A percentile compares a stretch with the other conserved stretches of the same genome.
phyloP scores from a whole-genome alignment of 2,888 invertebrate species.

The Galerucella nymphaeae region DNA sequence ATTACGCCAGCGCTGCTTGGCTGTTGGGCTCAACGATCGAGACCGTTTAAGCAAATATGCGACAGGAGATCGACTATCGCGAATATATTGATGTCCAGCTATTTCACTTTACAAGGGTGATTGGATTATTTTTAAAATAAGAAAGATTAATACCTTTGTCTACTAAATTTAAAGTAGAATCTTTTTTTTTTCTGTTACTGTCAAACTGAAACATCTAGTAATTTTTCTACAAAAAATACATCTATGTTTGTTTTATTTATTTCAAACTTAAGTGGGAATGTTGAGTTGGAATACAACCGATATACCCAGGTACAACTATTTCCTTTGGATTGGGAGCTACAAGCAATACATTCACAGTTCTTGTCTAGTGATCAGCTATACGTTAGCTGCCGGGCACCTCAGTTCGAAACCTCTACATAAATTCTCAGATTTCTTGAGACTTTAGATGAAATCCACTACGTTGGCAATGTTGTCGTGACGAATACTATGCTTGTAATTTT shows the following conservation, averaged over 20 bases:
- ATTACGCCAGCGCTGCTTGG: conserved; percentile 62
- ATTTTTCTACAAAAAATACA: too few species aligned
- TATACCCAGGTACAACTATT: conserved; percentile 8
- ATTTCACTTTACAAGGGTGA: conserved; percentile 50
- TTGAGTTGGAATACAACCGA: background rate
- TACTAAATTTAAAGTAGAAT: too few species aligned
- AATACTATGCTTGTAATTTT: conserved; percentile 34
- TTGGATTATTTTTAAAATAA: background rate
- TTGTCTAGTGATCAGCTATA: conserved; percentile 11
- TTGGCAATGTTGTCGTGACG: conserved; percentile 46
- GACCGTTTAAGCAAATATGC: conserved; percentile 63
- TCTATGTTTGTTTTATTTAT: too few species aligned
- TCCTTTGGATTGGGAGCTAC: background rate
- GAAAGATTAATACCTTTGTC: background rate
- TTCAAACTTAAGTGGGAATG: background rate
- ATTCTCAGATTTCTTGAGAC: conserved; percentile 45
- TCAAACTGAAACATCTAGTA: too few species aligned
- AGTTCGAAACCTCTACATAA: conserved; percentile 49
- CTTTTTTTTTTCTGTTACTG: too few species aligned
- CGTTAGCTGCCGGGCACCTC: conserved; percentile 56
- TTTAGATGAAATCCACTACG: conserved; percentile 54
- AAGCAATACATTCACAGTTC: conserved; percentile 13
- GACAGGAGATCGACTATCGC: conserved; percentile 63
- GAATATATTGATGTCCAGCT: conserved; percentile 62
- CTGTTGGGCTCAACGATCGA: conserved; percentile 26